phyloP scores from a whole-genome alignment of 2,113 vertebrate genomes.

The Aplodontia rufa region DNA sequence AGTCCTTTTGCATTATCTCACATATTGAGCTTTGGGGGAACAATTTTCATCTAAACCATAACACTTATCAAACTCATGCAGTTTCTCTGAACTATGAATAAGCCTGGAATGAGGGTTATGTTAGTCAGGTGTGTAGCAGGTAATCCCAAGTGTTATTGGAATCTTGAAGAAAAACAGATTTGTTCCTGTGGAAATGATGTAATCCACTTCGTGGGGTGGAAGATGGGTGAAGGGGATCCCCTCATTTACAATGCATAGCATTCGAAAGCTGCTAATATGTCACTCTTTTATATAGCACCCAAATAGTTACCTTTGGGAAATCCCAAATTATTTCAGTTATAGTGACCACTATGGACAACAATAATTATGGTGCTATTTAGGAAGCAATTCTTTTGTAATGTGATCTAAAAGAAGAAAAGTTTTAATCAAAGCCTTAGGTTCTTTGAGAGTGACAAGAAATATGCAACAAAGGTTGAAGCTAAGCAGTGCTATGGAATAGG shows the following conservation, averaged over 20 bases:
- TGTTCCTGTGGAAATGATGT: slow-evolving; percentile 32
- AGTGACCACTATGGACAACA: slow-evolving; percentile 63
- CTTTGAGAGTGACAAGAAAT: slow-evolving; percentile 52
- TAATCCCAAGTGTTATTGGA: neutral
- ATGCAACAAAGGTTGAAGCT: neutral
- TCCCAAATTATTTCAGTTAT: slow-evolving; percentile 63
- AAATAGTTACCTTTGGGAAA: slow-evolving; percentile 68
- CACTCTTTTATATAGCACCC: slow-evolving; percentile 63
- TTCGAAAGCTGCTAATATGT: slow-evolving; percentile 50
- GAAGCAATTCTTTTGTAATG: slow-evolving; percentile 65
- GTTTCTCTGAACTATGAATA: slow-evolving; percentile 21
- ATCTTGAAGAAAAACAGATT: slow-evolving; percentile 55
- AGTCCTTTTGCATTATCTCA: too few relatives aligned
- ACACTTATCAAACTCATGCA: neutral
- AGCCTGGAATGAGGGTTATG: neutral
- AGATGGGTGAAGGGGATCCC: neutral
- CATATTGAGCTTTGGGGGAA: too few relatives aligned
- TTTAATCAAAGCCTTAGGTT: neutral
- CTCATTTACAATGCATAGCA: slow-evolving; percentile 54
- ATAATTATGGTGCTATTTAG: slow-evolving; percentile 60
- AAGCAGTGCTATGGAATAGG: neutral
- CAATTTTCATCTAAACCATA: too few relatives aligned
- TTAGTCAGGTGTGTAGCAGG: neutral
- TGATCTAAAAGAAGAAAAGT: slow-evolving; percentile 55
- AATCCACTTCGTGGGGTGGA: neutral